Evolutionary conservation across 2,797 vertebrate genomes (phyloP).

Genomic region (Protonibea diacanthus): DNA sequence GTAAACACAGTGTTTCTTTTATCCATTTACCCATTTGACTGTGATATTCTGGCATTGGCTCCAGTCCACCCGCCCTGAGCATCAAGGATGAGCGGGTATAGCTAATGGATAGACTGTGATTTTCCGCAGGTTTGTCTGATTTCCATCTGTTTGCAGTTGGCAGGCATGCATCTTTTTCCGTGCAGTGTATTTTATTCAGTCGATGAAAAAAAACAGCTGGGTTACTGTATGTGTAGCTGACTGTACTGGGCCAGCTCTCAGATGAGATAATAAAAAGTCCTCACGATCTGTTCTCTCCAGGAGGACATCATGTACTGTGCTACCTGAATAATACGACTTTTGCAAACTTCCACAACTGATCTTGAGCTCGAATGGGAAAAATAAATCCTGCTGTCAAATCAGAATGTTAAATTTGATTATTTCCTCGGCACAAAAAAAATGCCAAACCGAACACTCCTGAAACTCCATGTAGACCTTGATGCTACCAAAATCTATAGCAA

Average conservation of each 20-base stretch:
- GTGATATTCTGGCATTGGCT: background rate
- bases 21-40: background rate
- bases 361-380: background rate
- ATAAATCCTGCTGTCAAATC: slow-evolving; percentile 3
- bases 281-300: slow-evolving; percentile 24
- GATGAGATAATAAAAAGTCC: slow-evolving; percentile 29
- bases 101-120: slow-evolving; percentile 1
- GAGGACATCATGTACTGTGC: slow-evolving; percentile 41
- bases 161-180: background rate
- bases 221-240: background rate
- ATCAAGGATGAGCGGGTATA: background rate
- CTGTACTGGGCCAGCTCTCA: slow-evolving; percentile 15
- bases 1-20: background rate
- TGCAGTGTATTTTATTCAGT: slow-evolving; percentile 25
- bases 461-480: background rate
- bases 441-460: background rate
- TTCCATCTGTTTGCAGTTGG: slow-evolving; percentile 11
- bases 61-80: background rate
- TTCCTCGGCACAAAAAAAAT: background rate
- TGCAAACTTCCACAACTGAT: slow-evolving; percentile 9
- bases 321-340: slow-evolving; percentile 30
- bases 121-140: slow-evolving; percentile 10
- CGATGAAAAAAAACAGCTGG: slow-evolving; percentile 20
- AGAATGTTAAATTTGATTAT: background rate
- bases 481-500: background rate